A percentile compares a stretch with the other conserved stretches of the same genome.
Evolutionary conservation across 1,140 invertebrate genomes (phyloP).

Genomic region (Musca vetustissima): DNA sequence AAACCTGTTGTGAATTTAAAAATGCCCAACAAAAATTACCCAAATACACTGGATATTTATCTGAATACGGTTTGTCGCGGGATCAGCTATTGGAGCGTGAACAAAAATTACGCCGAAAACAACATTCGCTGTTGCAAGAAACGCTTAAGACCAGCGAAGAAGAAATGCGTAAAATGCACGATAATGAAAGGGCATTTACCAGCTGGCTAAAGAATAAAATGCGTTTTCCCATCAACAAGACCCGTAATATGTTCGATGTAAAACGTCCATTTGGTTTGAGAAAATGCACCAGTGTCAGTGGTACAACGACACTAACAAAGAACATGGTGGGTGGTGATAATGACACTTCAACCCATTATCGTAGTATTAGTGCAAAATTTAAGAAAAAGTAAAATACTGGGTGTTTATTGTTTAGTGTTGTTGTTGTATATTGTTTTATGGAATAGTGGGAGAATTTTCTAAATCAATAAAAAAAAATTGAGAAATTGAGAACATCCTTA

Average conservation of each 20-base stretch:
- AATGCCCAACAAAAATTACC: constrained; percentile 46
- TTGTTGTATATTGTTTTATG: background rate
- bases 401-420: background rate
- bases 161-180: constrained; percentile 50
- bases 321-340: background rate
- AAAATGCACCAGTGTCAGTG: background rate
- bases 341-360: background rate
- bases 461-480: too few species aligned
- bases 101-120: constrained; percentile 36
- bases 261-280: constrained; percentile 30
- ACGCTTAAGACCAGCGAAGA: constrained; percentile 44
- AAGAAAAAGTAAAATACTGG: background rate
- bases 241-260: constrained; percentile 53
- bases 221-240: constrained; percentile 53
- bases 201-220: constrained; percentile 54
- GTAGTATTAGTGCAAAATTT: constrained; percentile 22
- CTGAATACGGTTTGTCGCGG: constrained; percentile 50
- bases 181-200: constrained; percentile 53
- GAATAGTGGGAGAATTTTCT: too few species aligned
- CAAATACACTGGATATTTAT: constrained; percentile 51
- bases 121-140: constrained; percentile 41
- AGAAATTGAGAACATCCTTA: too few species aligned
- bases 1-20: constrained; percentile 52
- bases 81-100: constrained; percentile 48
- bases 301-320: constrained; percentile 14